Conservation (phyloP, 2,888 invertebrate genomes). For the Rhingia campestris region DNA sequence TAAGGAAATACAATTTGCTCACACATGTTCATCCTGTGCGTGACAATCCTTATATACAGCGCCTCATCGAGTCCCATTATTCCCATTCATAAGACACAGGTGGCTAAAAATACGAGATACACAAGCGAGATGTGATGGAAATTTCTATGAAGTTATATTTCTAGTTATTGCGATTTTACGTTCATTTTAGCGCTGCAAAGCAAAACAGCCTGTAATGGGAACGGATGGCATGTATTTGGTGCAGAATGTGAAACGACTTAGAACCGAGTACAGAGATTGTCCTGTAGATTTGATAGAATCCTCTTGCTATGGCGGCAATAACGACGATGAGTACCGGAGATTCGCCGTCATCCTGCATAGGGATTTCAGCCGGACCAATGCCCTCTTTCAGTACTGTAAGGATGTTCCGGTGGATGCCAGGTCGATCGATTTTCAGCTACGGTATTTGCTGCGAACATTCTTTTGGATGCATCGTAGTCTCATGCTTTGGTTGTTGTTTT, state of each 20-base stretch:
- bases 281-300: slow-evolving; percentile 78
- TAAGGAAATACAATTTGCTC: no score
- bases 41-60: neutral
- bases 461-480: slow-evolving; percentile 27
- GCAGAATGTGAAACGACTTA: slow-evolving; percentile 76
- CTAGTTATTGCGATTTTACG: slow-evolving; percentile 80
- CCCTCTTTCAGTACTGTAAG: slow-evolving; percentile 78
- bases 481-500: slow-evolving; percentile 19
- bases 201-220: slow-evolving; percentile 41
- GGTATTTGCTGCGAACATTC: slow-evolving; percentile 24
- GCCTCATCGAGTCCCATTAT: slow-evolving; percentile 66
- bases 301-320: slow-evolving; percentile 75
- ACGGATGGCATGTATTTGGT: slow-evolving; percentile 72
- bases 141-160: slow-evolving; percentile 78
- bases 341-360: slow-evolving; percentile 81
- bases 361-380: slow-evolving; percentile 82
- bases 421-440: slow-evolving; percentile 81
- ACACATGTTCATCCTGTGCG: no score
- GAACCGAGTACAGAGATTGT: slow-evolving; percentile 76
- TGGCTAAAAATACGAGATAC: slow-evolving; percentile 6
- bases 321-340: slow-evolving; percentile 74
- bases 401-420: slow-evolving; percentile 76
- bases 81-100: slow-evolving; percentile 62
- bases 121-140: slow-evolving; percentile 53
- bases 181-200: slow-evolving; percentile 77